These are phyloP conservation scores for Microcebus lehilahytsara DNA, from an alignment of 2,113 vertebrate species.

Conservation along the genomic window DNA sequence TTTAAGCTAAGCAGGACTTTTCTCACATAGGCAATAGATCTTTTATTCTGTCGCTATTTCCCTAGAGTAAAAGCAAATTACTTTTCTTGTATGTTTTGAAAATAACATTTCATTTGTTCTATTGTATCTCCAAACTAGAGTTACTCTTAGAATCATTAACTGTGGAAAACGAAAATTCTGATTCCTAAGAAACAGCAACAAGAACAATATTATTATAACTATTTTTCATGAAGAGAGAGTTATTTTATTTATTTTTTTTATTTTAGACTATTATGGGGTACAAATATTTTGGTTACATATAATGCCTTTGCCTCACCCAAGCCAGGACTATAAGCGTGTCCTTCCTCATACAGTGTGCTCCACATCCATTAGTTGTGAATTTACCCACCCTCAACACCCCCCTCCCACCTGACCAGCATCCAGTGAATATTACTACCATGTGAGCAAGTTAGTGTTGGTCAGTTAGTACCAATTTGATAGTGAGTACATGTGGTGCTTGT, in stretches of 20 bases:
- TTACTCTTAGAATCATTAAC: conserved; percentile 47
- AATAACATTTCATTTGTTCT: conserved; percentile 46
- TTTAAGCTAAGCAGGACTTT: not conserved
- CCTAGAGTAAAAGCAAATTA: not conserved
- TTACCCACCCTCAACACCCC: too few relatives aligned
- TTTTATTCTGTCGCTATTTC: not conserved
- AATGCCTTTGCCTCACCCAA: too few relatives aligned
- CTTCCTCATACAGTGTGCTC: too few relatives aligned
- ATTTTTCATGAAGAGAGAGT: not conserved
- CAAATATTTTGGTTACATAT: too few relatives aligned
- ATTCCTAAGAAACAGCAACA: not conserved
- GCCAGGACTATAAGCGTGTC: too few relatives aligned
- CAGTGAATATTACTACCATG: too few relatives aligned
- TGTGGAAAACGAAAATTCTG: conserved; percentile 11
- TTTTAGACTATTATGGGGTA: too few relatives aligned
- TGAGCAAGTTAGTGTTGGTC: too few relatives aligned
- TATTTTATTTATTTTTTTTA: not conserved
- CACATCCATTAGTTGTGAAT: too few relatives aligned
- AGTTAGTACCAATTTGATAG: too few relatives aligned
- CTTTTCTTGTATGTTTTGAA: conserved; percentile 22
- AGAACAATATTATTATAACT: not conserved
- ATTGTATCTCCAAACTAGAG: conserved; percentile 2
- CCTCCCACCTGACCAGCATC: too few relatives aligned
- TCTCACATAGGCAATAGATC: not conserved
- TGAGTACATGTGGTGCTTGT: too few relatives aligned